Conservation (phyloP, 2,888 invertebrate species). For the Aphrophora alni region DNA sequence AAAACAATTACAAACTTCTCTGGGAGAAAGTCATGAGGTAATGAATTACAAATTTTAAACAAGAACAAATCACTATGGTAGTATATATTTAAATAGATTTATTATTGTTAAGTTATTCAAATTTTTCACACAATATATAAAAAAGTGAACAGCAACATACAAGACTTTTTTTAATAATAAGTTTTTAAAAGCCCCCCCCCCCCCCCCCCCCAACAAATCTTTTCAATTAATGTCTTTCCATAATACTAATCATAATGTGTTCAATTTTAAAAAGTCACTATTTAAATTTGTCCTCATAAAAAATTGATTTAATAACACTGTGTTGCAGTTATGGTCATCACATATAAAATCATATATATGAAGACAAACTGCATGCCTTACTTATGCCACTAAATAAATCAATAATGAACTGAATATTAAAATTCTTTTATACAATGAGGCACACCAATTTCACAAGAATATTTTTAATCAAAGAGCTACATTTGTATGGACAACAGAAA, state of each 20-base stretch:
- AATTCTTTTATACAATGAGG: background rate
- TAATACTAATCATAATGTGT: too few species aligned
- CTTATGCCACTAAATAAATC: background rate
- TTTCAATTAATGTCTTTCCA: background rate
- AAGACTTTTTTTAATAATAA: background rate
- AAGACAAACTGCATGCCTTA: background rate
- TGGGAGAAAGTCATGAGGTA: background rate
- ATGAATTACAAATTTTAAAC: background rate
- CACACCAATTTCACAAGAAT: background rate
- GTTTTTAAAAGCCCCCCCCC: background rate
- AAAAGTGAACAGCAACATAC: background rate
- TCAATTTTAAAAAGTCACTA: background rate
- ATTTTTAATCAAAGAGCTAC: background rate
- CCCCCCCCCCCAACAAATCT: too few species aligned
- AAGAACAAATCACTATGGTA: background rate
- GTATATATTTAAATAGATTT: background rate
- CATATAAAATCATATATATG: background rate
- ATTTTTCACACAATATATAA: background rate
- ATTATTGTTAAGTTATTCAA: background rate
- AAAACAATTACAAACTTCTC: too few species aligned
- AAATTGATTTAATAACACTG: background rate
- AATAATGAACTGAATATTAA: background rate
- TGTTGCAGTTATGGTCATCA: background rate
- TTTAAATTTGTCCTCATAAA: background rate
- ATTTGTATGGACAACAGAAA: too few species aligned